Evolutionary conservation across 2,888 invertebrate genomes (phyloP), one percentile per base, ranked within the genome.

Genomic region (Anarsia innoxiella): DNA sequence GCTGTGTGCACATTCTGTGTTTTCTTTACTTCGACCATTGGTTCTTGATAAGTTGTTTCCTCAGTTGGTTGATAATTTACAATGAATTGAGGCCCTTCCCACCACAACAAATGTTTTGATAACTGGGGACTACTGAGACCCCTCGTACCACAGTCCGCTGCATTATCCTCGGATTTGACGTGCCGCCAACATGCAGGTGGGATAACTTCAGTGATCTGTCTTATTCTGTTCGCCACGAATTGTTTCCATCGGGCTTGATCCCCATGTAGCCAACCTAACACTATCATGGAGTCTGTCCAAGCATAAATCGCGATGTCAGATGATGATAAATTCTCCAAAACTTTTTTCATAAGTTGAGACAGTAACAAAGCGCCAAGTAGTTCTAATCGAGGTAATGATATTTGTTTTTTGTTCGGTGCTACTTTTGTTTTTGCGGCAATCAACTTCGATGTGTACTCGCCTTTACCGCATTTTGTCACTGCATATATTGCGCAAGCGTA

Each of bases 391-490:
- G 49, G 51, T 2, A 49, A 14, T 0, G 49, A 31, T 10, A 11
- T 31, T 27, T 41, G 39, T 34, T 48, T 35, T 1, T 36, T 6
- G 2, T 46, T n/a, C 0, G 49, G 49, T 1, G 45, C 45, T 11
- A 53, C 45, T 29, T 35, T 48, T 6, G 50, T 42, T 36, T 48
- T 48, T 1, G 45, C 46, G 4, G 42, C 33, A 2, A 51, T 12
- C 12, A 49, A 15, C 10, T 9, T 14, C n/a, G 30, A 10, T 2
- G 10, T 10, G 4, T 15, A 8, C 9, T 14, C 13, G 14, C 30
- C 30, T n/a, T 1, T 30, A 3, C n/a, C 10, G 6, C 19, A 6
- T 19, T 4, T 13, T 30, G 15, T 15, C 10, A 15, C 19, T 19
- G 6, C 15, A 30, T n/a, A 30, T n/a, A 2, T 15, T 15, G 15